A percentile compares a stretch with the other conserved stretches of the same genome.
Evolutionary conservation across 2,888 invertebrate species (phyloP).

Genomic region (Chloroclysta siterata): DNA sequence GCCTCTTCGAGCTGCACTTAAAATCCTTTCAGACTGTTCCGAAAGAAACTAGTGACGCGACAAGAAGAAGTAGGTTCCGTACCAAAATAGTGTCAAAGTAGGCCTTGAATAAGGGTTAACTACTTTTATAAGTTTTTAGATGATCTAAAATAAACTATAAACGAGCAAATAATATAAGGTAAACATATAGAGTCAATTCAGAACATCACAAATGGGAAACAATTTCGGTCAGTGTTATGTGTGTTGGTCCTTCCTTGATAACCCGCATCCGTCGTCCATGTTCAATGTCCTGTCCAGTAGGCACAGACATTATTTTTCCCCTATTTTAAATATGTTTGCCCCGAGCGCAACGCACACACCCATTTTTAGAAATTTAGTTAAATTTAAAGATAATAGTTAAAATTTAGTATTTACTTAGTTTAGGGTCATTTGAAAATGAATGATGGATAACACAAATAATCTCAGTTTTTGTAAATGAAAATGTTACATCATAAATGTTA

Average conservation of each 20-base stretch:
- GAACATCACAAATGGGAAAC: constrained; percentile 4
- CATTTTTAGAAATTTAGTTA: neutral
- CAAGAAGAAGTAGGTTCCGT: no score
- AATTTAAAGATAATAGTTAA: no score
- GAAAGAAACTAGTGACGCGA: no score
- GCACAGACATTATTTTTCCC: constrained; percentile 1
- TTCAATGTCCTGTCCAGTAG: neutral
- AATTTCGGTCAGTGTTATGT: constrained; percentile 19
- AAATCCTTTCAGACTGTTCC: no score
- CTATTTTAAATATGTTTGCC: neutral
- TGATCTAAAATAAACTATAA: neutral
- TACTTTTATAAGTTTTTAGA: neutral
- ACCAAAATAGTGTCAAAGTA: no score
- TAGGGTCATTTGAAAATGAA: neutral
- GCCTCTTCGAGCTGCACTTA: no score
- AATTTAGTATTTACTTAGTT: no score
- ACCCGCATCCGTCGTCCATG: constrained; percentile 35
- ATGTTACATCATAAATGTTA: no score
- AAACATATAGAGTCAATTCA: neutral
- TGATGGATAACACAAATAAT: neutral
- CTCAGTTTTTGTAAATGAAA: neutral
- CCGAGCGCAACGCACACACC: neutral
- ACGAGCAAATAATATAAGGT: neutral
- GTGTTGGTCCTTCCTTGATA: constrained; percentile 30
- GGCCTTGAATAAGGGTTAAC: no score